phyloP scores from a whole-genome alignment of 2,888 invertebrate genomes.

The Lithophane leautieri region DNA sequence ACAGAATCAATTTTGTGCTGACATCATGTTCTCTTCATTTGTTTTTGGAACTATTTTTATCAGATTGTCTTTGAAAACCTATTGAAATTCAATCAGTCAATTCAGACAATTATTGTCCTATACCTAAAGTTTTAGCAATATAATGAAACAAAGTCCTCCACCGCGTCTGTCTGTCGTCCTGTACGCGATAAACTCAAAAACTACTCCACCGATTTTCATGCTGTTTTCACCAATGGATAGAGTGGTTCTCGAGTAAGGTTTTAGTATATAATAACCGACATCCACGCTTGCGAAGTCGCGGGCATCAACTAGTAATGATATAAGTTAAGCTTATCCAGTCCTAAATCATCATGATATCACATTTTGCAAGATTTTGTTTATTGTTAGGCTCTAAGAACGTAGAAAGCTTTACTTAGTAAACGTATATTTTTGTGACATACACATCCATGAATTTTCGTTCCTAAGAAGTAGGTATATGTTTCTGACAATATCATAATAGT shows the following conservation, averaged over 20 bases:
- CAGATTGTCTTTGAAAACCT: neutral
- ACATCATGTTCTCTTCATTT: slow-evolving; percentile 20
- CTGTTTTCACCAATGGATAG: no score
- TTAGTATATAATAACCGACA: no score
- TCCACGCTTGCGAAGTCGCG: no score
- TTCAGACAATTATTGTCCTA: neutral
- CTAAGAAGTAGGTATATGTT: neutral
- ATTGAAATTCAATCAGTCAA: neutral
- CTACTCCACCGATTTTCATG: no score
- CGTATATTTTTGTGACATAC: neutral
- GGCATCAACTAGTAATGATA: no score
- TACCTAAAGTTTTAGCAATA: neutral
- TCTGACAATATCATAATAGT: slow-evolving; percentile 4
- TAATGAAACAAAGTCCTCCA: no score
- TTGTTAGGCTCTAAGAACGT: neutral
- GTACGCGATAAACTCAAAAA: no score
- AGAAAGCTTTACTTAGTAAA: neutral
- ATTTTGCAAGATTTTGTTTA: neutral
- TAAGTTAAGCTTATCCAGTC: neutral
- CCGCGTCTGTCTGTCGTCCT: no score
- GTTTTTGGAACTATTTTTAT: slow-evolving; percentile 11
- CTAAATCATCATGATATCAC: neutral
- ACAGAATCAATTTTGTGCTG: slow-evolving; percentile 46
- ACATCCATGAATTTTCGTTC: neutral
- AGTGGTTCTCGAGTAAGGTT: no score